Conservation (phyloP, 2,113 vertebrate species). For the Miniopterus natalensis region DNA sequence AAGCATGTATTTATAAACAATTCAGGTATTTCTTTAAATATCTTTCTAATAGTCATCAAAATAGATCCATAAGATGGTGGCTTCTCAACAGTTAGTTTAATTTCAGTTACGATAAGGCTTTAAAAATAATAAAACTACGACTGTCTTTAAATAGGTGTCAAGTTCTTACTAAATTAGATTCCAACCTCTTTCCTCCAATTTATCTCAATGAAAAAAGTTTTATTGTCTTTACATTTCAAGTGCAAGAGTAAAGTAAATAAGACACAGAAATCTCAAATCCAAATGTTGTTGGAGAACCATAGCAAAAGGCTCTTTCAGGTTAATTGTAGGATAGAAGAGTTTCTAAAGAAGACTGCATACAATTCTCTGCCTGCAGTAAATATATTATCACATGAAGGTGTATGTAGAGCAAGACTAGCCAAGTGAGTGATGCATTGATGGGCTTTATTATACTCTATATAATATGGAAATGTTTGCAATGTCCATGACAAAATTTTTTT, state of each 20-base stretch:
- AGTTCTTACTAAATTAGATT: constrained; percentile 61
- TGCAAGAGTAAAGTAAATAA: constrained; percentile 17
- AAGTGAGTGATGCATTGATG: neutral
- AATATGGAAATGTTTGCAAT: neutral
- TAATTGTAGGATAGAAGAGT: neutral
- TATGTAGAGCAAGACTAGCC: neutral
- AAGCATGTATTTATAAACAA: constrained; percentile 28
- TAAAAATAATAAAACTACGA: constrained; percentile 61
- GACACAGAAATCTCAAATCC: constrained; percentile 47
- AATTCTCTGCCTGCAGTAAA: neutral
- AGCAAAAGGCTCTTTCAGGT: neutral
- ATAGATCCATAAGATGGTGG: constrained; percentile 16
- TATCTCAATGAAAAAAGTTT: constrained; percentile 59
- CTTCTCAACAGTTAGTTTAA: constrained; percentile 61
- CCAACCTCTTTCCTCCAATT: constrained; percentile 43
- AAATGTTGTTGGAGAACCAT: neutral
- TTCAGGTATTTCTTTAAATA: constrained; percentile 46
- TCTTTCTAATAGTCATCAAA: constrained; percentile 27
- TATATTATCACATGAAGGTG: neutral
- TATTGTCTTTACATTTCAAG: constrained; percentile 47
- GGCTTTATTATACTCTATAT: neutral
- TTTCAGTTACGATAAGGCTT: constrained; percentile 43
- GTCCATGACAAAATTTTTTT: neutral
- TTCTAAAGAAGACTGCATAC: neutral
- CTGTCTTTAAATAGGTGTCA: constrained; percentile 63